Conservation (phyloP, 2,888 invertebrate genomes). For the Linnaemya tessellans region DNA sequence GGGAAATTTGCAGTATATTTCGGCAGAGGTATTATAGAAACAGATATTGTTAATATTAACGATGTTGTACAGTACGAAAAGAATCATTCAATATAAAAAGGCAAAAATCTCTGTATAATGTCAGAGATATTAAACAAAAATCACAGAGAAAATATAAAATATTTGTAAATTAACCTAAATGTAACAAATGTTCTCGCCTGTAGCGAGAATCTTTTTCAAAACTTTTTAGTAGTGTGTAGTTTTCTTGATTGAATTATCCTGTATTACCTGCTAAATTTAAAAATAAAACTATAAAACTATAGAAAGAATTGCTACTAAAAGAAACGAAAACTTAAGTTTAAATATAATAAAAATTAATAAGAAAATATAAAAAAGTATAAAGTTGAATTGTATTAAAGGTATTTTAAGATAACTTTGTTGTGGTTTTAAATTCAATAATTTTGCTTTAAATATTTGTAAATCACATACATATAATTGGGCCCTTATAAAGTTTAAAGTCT, state of each 20-base stretch:
- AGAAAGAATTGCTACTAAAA: constrained; percentile 40
- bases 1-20: constrained; percentile 90
- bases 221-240: constrained; percentile 65
- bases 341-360: constrained; percentile 17
- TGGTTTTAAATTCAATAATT: constrained; percentile 7
- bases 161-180: constrained; percentile 63
- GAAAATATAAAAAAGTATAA: constrained; percentile 22
- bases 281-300: constrained; percentile 21
- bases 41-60: constrained; percentile 88
- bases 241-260: constrained; percentile 58
- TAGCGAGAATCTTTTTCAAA: constrained; percentile 60
- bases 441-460: background rate
- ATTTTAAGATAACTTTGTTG: constrained; percentile 20
- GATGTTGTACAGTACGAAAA: constrained; percentile 84
- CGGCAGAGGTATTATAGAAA: constrained; percentile 89
- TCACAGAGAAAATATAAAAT: constrained; percentile 13
- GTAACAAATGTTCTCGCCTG: constrained; percentile 54
- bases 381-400: constrained; percentile 15
- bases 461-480: background rate
- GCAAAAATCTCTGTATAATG: constrained; percentile 21
- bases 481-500: constrained; percentile 5
- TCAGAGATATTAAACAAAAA: constrained; percentile 40
- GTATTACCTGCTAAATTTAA: constrained; percentile 54
- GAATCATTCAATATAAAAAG: constrained; percentile 71
- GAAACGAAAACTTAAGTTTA: constrained; percentile 27